Percentiles rank a stretch among this genome's conserved stretches.
These are phyloP conservation scores for Myrmophylax atrothorax DNA, from an alignment of 2,113 vertebrate genomes.

Conservation along the genomic window DNA sequence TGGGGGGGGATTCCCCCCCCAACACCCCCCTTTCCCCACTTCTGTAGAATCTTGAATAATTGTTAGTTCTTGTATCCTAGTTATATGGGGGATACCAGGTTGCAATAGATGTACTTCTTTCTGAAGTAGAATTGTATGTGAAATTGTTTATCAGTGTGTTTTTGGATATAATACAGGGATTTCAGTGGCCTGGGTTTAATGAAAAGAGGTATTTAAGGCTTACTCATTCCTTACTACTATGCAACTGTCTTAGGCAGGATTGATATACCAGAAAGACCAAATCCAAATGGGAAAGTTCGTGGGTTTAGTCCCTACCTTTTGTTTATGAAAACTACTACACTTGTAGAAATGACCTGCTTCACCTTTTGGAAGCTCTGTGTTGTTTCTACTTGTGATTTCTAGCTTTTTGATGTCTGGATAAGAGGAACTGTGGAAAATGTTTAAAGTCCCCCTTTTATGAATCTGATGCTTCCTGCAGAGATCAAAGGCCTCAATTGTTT, in stretches of 20 bases:
- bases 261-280: background rate
- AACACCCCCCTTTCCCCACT: too few relatives aligned
- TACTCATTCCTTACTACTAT: background rate
- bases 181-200: background rate
- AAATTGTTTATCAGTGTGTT: background rate
- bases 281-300: background rate
- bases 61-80: background rate
- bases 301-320: background rate
- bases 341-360: background rate
- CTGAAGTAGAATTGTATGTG: background rate
- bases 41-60: background rate
- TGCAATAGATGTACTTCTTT: background rate
- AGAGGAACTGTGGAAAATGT: background rate
- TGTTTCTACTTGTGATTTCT: background rate
- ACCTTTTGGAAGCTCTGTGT: background rate
- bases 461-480: background rate
- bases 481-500: background rate
- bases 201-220: background rate
- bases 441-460: background rate
- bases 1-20: rapidly evolving
- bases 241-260: background rate
- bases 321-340: background rate
- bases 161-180: background rate
- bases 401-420: background rate
- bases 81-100: background rate